Base-by-base conservation (phyloP, 2,888 invertebrate species). In the Drosophila paracracens region DNA sequence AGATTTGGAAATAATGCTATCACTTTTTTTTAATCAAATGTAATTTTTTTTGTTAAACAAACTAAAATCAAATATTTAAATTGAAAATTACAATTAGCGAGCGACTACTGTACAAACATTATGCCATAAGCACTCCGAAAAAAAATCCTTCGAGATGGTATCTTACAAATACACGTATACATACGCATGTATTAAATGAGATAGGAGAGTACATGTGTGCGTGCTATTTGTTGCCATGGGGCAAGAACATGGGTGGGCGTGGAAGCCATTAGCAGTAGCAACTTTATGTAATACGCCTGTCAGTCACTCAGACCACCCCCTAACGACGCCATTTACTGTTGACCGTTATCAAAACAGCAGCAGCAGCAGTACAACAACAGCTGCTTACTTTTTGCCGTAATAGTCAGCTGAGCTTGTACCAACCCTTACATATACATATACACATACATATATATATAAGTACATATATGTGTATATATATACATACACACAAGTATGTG, bases 91-190 rank as follows among this genome's bases (percentile, higher is more conserved):
- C 46, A 46, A 7, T 27, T 50, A 8, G 18, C 18, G 11, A 25
- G 29, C 13, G 13, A 29, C 38, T n/a, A 51, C 31, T 53, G 38
- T 60, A 60, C 16, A 36, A 36, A 52, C n/a, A 36, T 38, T 52
- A 53, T 53, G 25, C 60, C 46, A 27, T 21, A 16, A 60, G 70
- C 74, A 73, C 70, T 63, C 77, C 25, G 43, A 76, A 58, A 70
- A 64, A 76, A 79, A 74, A 76, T 88, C 88, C 88, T 88, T 76
- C 69, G 59, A 75, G 76, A 72, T 88, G 72, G 79, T 83, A 84
- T 76, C 70, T 74, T 72, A 59, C 56, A 54, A 35, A 40, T 53
- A 58, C 46, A 66, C 43, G 36, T n/a, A 29, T 48, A 58, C 27
- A 53, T 38, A 40, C 18, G 11, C 18, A 65, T 52, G 48, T 36